phyloP scores from a whole-genome alignment of 1,140 invertebrate genomes.

The Oreohelix idahoensis region DNA sequence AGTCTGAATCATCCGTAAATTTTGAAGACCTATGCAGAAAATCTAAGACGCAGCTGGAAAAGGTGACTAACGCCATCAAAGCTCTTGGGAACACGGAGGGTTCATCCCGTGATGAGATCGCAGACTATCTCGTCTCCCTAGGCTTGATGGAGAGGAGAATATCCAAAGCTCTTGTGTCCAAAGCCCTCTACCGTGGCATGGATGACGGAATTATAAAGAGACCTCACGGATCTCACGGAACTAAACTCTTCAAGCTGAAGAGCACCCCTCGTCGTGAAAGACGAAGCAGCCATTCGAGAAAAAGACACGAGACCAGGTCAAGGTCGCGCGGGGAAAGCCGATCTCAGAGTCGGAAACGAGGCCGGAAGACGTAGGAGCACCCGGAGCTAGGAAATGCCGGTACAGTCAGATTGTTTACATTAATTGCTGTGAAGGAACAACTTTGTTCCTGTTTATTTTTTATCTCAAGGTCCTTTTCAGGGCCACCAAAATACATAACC shows the following conservation, averaged over 20 bases:
- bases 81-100: not conserved
- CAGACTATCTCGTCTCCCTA: constrained; percentile 8
- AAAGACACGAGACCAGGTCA: not conserved
- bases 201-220: constrained; percentile 5
- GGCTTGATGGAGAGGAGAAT: constrained; percentile 9
- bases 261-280: not conserved
- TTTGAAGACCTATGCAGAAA: not conserved
- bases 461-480: constrained; percentile 27
- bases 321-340: not conserved
- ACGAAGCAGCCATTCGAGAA: too few species aligned
- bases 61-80: constrained; percentile 17
- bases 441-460: too few species aligned
- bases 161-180: constrained; percentile 13
- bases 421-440: too few species aligned
- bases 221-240: constrained; percentile 3
- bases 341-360: not conserved
- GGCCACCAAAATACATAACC: not conserved
- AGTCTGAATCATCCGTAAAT: not conserved
- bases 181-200: constrained; percentile 22
- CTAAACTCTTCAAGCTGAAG: not conserved
- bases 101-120: constrained; percentile 22
- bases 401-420: not conserved
- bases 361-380: not conserved
- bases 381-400: not conserved
- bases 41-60: constrained; percentile 6